A percentile compares a stretch with the other conserved stretches of the same genome.
Conservation (phyloP, 2,797 vertebrate genomes). For the Urocyon cinereoargenteus region DNA sequence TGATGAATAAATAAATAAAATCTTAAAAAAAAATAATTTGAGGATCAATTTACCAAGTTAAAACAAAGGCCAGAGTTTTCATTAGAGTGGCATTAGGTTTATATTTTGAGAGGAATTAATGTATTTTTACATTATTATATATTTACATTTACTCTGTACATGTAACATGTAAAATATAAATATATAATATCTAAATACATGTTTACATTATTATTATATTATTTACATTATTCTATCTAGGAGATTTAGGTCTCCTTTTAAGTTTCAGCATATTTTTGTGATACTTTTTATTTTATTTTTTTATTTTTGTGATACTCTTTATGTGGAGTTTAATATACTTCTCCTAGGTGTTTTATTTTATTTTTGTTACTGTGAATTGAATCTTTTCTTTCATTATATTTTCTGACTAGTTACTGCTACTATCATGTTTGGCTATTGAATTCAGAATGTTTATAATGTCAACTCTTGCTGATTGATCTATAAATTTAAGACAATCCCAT, state of each 20-base stretch:
- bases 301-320: neutral
- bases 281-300: neutral
- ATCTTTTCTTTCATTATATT: neutral
- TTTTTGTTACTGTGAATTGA: neutral
- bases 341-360: neutral
- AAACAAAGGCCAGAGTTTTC: neutral
- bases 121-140: neutral
- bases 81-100: neutral
- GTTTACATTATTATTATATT: neutral
- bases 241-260: neutral
- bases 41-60: neutral
- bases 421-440: neutral
- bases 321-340: neutral
- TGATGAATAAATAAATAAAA: too few species aligned
- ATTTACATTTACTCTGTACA: neutral
- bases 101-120: neutral
- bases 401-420: neutral
- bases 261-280: neutral
- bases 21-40: neutral
- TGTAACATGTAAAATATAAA: neutral
- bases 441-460: neutral
- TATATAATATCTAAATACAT: neutral
- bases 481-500: neutral
- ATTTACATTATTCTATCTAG: neutral
- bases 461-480: neutral